Evolutionary conservation across 2,888 invertebrate species (phyloP).

Genomic region (Entomobrya proxima): DNA sequence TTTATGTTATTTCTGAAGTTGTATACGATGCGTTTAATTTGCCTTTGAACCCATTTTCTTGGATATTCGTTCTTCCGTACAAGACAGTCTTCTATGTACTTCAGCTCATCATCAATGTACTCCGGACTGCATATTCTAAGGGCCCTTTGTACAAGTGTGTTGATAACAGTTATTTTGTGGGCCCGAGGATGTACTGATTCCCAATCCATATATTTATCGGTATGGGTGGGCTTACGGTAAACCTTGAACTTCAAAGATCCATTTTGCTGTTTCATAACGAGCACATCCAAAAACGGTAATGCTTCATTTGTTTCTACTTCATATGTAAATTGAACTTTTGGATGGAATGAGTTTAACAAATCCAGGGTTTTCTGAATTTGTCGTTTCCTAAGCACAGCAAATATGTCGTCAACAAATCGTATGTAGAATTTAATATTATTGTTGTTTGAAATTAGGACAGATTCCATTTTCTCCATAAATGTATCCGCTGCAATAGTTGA

Average conservation of each 20-base stretch:
- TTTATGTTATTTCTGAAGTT: background rate
- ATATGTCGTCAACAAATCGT: conserved; percentile 50
- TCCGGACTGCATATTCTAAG: conserved; percentile 22
- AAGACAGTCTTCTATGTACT: background rate
- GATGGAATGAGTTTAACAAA: background rate
- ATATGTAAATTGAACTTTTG: conserved; percentile 32
- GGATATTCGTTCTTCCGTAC: background rate
- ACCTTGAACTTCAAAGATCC: too few relatives aligned
- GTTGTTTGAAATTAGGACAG: background rate
- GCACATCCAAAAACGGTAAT: conserved; percentile 40
- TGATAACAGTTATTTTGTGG: conserved; percentile 58
- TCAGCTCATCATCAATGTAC: conserved; percentile 19
- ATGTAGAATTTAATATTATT: background rate
- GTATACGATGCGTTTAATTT: background rate
- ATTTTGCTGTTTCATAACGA: background rate
- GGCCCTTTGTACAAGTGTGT: conserved; percentile 44
- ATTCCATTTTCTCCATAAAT: conserved; percentile 20
- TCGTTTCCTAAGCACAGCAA: background rate
- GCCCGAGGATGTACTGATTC: conserved; percentile 10
- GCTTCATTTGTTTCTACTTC: conserved; percentile 42
- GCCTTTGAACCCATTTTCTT: background rate
- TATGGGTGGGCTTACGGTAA: conserved; percentile 53
- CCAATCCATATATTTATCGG: conserved; percentile 42
- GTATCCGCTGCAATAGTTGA: conserved; percentile 22
- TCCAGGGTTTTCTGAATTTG: background rate